These are phyloP conservation scores for Corythaixoides concolor DNA, from an alignment of 2,113 vertebrate genomes.

Conservation along the genomic window DNA sequence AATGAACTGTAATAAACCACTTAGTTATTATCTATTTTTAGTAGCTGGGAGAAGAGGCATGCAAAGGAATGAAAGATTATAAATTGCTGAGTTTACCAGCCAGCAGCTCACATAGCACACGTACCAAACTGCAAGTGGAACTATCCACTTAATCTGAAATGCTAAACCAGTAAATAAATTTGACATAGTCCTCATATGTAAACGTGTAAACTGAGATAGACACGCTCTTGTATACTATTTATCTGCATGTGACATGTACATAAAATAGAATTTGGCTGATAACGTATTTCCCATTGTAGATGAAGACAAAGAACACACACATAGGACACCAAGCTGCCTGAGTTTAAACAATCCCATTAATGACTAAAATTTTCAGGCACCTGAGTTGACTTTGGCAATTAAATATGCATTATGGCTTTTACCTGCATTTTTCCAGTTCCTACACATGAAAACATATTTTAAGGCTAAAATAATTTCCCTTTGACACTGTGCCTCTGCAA, in stretches of 20 bases:
- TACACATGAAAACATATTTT: not conserved
- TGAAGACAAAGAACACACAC: not conserved
- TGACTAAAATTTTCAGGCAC: not conserved
- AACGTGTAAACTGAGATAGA: not conserved
- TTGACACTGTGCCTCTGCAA: not conserved
- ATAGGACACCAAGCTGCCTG: not conserved
- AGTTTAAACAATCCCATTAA: not conserved
- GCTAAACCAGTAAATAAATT: not conserved
- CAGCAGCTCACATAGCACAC: not conserved
- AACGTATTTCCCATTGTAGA: not conserved
- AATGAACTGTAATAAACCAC: not conserved
- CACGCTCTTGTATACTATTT: not conserved
- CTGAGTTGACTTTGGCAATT: not conserved
- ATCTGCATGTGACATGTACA: not conserved
- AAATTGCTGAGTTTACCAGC: not conserved
- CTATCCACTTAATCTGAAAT: not conserved
- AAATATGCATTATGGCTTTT: not conserved
- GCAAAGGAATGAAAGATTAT: not conserved
- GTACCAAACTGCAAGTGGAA: not conserved
- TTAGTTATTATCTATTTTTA: not conserved
- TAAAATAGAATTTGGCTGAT: not conserved
- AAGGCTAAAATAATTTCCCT: not conserved
- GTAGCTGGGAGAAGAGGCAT: not conserved
- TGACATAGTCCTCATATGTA: not conserved
- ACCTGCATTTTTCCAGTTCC: not conserved